Conservation (phyloP, 2,797 vertebrate species). For the Siniperca undulata region DNA sequence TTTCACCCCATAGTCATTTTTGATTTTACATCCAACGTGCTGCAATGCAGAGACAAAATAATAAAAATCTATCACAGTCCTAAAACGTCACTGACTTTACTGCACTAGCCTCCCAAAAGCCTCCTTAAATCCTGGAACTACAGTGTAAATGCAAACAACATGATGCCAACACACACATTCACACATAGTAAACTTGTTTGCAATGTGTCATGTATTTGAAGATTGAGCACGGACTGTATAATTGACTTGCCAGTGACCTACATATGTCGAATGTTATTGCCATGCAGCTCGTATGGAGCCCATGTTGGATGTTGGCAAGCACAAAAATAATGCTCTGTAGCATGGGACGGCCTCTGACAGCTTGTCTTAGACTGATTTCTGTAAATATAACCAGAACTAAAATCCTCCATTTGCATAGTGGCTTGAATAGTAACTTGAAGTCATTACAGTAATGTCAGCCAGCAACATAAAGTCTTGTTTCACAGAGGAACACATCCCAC, state of each 20-base stretch:
- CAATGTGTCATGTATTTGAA: slow-evolving; percentile 25
- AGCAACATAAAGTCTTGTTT: slow-evolving; percentile 45
- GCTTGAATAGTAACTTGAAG: slow-evolving; percentile 46
- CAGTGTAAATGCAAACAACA: background rate
- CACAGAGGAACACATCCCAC: slow-evolving; percentile 58
- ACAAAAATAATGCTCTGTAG: slow-evolving; percentile 34
- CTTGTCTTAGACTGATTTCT: slow-evolving; percentile 58
- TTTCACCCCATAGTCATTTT: background rate
- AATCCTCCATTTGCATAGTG: slow-evolving; percentile 52
- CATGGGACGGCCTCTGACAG: slow-evolving; percentile 44
- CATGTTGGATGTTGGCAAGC: slow-evolving; percentile 45
- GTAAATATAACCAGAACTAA: slow-evolving; percentile 60
- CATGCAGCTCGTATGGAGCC: slow-evolving; percentile 35
- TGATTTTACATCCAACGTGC: background rate
- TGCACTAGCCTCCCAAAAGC: slow-evolving; percentile 16
- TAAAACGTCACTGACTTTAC: background rate
- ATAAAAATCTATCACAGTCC: background rate
- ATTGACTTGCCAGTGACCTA: slow-evolving; percentile 62
- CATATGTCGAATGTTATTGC: slow-evolving; percentile 53
- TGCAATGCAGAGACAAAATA: background rate
- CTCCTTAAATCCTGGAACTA: background rate
- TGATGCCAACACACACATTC: slow-evolving; percentile 14
- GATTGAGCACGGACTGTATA: slow-evolving; percentile 29
- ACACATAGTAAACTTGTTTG: slow-evolving; percentile 6
- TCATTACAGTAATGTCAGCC: slow-evolving; percentile 60